Percentiles rank a stretch among this genome's conserved stretches.
Evolutionary conservation across 2,797 vertebrate genomes (phyloP).

Genomic region (Ficedula albicollis): DNA sequence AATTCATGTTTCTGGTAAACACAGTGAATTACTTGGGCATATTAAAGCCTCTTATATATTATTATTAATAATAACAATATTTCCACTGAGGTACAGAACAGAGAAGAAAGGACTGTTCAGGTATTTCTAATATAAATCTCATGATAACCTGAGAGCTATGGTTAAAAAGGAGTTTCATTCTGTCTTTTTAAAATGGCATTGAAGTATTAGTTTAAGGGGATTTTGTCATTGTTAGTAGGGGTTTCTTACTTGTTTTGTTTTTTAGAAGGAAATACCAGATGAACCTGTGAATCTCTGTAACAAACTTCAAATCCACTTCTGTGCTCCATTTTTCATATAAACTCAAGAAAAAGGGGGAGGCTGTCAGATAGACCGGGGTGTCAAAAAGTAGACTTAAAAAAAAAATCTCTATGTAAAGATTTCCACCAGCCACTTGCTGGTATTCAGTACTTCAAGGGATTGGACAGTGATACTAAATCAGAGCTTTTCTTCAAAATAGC

Average conservation of each 20-base stretch:
- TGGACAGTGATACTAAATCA: neutral
- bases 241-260: neutral
- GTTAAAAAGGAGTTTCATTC: neutral
- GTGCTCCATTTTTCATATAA: neutral
- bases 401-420: neutral
- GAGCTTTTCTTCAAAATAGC: neutral
- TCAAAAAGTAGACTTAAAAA: neutral
- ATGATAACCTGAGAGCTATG: neutral
- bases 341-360: neutral
- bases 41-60: neutral
- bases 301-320: neutral
- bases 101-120: neutral
- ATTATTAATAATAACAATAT: neutral
- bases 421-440: no score
- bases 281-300: neutral
- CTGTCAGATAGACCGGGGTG: neutral
- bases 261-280: neutral
- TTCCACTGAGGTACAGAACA: neutral
- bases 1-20: neutral
- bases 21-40: neutral
- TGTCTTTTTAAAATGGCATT: neutral
- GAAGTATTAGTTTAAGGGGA: neutral
- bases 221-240: neutral
- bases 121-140: neutral
- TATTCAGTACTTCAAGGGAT: neutral